Conservation (phyloP, 2,113 vertebrate species). For the Cyrtonyx montezumae region DNA sequence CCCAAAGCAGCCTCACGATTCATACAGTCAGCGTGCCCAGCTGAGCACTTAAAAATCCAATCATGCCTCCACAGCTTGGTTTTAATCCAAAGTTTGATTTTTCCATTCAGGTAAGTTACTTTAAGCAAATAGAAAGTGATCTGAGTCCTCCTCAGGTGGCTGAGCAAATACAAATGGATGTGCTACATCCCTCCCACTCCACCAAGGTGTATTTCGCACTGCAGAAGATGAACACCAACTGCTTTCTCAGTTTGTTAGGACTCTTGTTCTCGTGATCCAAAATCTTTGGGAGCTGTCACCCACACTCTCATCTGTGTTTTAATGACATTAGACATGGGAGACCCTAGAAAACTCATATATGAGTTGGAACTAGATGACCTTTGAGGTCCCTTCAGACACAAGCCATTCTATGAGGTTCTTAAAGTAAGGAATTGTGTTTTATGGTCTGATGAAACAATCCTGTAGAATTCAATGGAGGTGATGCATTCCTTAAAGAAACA, state of each 20-base stretch:
- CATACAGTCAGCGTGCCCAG: neutral
- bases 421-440: neutral
- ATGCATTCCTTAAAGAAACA: neutral
- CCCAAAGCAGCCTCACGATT: neutral
- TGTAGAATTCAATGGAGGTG: neutral
- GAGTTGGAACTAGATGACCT: neutral
- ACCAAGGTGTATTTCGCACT: neutral
- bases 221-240: neutral
- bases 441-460: neutral
- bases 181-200: neutral
- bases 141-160: neutral
- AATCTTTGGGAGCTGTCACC: neutral
- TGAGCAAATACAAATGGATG: no score
- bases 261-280: neutral
- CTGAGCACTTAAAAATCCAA: neutral
- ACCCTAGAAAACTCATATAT: neutral
- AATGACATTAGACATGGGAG: neutral
- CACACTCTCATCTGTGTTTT: neutral
- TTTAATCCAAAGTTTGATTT: neutral
- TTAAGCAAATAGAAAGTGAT: neutral
- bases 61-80: neutral
- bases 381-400: no score
- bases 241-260: neutral
- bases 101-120: neutral
- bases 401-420: no score